A percentile compares a stretch with the other conserved stretches of the same genome.
Conservation (phyloP, 2,797 vertebrate genomes). For the Antrozous pallidus region DNA sequence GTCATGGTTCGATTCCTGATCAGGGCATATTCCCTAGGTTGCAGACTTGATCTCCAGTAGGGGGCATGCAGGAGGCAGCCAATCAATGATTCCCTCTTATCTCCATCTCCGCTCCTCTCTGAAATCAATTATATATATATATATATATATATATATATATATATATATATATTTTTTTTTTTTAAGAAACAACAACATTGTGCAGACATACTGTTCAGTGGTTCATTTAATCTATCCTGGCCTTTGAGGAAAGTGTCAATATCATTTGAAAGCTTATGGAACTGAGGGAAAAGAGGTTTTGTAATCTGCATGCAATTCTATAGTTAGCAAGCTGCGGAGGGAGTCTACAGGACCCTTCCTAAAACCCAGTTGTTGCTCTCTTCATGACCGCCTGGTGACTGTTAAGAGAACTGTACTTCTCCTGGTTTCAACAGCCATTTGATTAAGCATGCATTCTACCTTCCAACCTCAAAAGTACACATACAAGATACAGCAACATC, state of each 20-base stretch:
- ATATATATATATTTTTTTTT: no score
- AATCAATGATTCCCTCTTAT: no score
- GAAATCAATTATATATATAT: no score
- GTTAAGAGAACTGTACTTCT: background rate
- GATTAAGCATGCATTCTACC: background rate
- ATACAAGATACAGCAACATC: background rate
- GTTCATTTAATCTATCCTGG: background rate
- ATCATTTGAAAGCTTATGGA: background rate
- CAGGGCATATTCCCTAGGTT: no score
- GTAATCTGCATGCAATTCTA: background rate
- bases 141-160: no score
- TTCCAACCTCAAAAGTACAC: conserved; percentile 28
- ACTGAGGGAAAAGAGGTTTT: background rate
- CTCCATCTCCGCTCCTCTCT: no score
- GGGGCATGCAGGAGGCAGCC: no score
- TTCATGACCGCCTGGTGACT: background rate
- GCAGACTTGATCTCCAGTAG: no score
- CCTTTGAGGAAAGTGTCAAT: background rate
- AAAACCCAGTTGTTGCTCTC: background rate
- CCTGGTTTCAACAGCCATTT: conserved; percentile 34
- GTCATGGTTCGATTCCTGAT: no score
- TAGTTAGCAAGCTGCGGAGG: background rate
- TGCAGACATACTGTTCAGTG: background rate
- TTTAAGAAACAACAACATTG: background rate
- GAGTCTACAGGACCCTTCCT: background rate